Base-by-base conservation (phyloP, 2,888 invertebrate species). In the Rhopalosiphum nymphaeae region DNA sequence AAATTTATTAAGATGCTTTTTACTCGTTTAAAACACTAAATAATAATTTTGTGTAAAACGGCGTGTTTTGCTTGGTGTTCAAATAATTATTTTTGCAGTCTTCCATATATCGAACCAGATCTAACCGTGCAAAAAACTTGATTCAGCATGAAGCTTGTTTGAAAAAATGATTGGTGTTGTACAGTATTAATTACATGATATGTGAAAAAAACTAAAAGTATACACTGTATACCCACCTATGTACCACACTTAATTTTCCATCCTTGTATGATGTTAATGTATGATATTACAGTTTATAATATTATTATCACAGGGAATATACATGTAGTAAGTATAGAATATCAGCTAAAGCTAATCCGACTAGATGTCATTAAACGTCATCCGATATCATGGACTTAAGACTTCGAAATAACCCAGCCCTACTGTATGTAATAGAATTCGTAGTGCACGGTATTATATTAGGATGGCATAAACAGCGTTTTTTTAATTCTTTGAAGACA, bases 311-410 rank as follows among this genome's bases (percentile, higher is more conserved):
- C 9, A 36, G 36, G 36, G 36, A 78, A 36, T 78, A 78, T 78
- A 78, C 21, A 36, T 78, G 21, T 21, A 42, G 21, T 67, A 36
- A 36, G 67, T 49, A 36, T 90, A 49, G 57, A 36, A 78, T 90
- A 67, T 90, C 67, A 67, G n/a, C 26, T 67, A 49, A 90, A 67
- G 4, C 49, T 67, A 49, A 90, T 90, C 46, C 36, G 49, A 26
- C 49, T 67, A 78, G 44, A 78, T n/a, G 49, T 49, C 53, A 49
- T 87, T 87, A n/a, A 49, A 87, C 46, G 46, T 67, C 67, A 36
- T 49, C 49, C 26, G 67, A 90, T 90, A 78, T 90, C 49, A 11
- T 26, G 25, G 46, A 61, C n/a, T 90, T 36, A 90, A 90, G 67
- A 78, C 90, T 49, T 89, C 29, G 11, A 42, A 42, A 36, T 89